phyloP scores from a whole-genome alignment of 2,113 vertebrate species.

The Pristiophorus japonicus region DNA sequence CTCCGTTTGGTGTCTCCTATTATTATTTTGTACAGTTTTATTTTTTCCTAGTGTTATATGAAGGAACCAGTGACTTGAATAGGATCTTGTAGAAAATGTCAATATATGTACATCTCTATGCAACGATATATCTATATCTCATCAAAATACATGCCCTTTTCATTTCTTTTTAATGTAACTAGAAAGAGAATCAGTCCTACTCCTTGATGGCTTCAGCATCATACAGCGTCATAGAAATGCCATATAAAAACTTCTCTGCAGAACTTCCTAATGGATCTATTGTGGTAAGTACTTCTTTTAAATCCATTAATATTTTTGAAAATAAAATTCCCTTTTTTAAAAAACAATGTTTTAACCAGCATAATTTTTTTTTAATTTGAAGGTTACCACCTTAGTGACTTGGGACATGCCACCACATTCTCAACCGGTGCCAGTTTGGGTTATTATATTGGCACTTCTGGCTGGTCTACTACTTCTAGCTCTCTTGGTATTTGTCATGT shows the following conservation, averaged over 20 bases:
- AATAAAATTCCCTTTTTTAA: neutral
- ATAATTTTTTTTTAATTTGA: constrained; percentile 23
- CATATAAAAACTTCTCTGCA: constrained; percentile 79
- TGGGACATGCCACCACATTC: constrained; percentile 72
- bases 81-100: neutral
- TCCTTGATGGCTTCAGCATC: constrained; percentile 74
- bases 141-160: constrained; percentile 24
- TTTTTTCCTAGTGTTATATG: neutral
- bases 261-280: constrained; percentile 80
- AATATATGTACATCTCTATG: neutral
- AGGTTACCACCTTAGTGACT: constrained; percentile 82
- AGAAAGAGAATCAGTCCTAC: constrained; percentile 84
- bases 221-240: constrained; percentile 88
- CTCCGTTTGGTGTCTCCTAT: neutral
- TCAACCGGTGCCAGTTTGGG: constrained; percentile 81
- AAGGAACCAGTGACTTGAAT: neutral
- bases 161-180: constrained; percentile 51
- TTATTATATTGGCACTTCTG: constrained; percentile 85
- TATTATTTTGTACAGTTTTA: neutral
- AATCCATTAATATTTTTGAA: constrained; percentile 1
- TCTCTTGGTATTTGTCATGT: constrained; percentile 92
- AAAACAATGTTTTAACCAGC: neutral
- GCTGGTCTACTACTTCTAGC: constrained; percentile 84
- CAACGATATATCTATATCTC: neutral
- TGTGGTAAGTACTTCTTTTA: constrained; percentile 59